A percentile compares a stretch with the other conserved stretches of the same genome.
Conservation (phyloP, 2,888 invertebrate species). For the Synanthedon andrenaeformis region DNA sequence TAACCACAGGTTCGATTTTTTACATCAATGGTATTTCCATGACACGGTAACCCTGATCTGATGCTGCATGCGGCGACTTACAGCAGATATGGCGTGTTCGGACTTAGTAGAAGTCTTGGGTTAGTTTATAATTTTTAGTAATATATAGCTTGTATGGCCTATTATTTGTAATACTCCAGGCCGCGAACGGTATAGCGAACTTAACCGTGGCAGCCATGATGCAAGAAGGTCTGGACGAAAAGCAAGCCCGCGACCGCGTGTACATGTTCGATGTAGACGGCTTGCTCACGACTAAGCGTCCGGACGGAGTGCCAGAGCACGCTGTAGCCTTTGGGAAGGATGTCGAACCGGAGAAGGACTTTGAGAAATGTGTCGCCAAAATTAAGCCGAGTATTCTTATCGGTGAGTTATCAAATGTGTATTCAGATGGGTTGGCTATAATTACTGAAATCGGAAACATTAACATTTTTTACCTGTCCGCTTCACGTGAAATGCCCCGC, state of each 20-base stretch:
- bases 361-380: constrained; percentile 82
- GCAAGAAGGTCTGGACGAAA: constrained; percentile 69
- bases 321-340: constrained; percentile 83
- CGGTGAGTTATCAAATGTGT: constrained; percentile 67
- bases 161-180: constrained; percentile 57
- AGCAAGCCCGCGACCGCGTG: constrained; percentile 87
- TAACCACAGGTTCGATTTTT: too few species aligned
- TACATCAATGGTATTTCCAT: too few species aligned
- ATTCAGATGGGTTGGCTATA: background rate
- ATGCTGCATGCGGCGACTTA: too few species aligned
- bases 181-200: constrained; percentile 93
- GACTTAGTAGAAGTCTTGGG: too few species aligned
- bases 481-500: too few species aligned
- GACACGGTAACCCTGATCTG: too few species aligned
- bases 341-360: constrained; percentile 79
- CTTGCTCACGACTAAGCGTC: constrained; percentile 77
- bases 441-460: too few species aligned
- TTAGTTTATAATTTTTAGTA: too few species aligned
- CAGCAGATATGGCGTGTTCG: too few species aligned
- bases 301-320: constrained; percentile 76
- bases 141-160: too few species aligned
- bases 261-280: constrained; percentile 97
- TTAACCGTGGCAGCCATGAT: constrained; percentile 91
- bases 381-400: constrained; percentile 91
- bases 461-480: too few species aligned